A percentile compares a stretch with the other conserved stretches of the same genome.
Evolutionary conservation across 2,888 invertebrate genomes (phyloP).

Genomic region (Tuberolachnus salignus): DNA sequence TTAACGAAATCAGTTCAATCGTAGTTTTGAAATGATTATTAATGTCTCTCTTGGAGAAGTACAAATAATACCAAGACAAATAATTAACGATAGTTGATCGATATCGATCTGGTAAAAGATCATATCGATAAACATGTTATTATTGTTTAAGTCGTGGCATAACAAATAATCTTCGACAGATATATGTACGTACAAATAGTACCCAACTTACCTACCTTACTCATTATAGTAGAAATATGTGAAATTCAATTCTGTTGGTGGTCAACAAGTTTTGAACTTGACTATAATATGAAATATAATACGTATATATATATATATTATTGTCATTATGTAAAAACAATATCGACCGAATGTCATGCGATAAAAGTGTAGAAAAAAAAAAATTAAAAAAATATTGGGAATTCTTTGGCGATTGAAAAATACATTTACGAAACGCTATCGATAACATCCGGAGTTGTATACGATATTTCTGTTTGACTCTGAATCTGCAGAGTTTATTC

Average conservation of each 20-base stretch:
- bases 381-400: not conserved
- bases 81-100: too few species aligned
- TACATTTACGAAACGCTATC: slow-evolving; percentile 1
- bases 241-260: too few species aligned
- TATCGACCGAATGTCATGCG: not conserved
- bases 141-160: not conserved
- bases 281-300: not conserved
- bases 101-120: too few species aligned
- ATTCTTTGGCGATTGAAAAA: not conserved
- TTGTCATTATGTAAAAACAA: not conserved
- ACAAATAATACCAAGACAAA: too few species aligned
- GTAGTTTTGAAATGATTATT: too few species aligned
- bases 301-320: not conserved
- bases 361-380: not conserved
- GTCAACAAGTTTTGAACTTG: not conserved
- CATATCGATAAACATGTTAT: too few species aligned
- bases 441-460: not conserved
- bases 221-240: too few species aligned
- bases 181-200: not conserved
- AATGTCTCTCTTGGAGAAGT: too few species aligned
- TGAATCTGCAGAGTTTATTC: not conserved
- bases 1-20: too few species aligned
- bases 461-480: not conserved
- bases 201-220: too few species aligned
- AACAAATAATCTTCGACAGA: not conserved